Base-by-base conservation (phyloP, 2,113 vertebrate genomes). In the Hippocampus mohnikei region DNA sequence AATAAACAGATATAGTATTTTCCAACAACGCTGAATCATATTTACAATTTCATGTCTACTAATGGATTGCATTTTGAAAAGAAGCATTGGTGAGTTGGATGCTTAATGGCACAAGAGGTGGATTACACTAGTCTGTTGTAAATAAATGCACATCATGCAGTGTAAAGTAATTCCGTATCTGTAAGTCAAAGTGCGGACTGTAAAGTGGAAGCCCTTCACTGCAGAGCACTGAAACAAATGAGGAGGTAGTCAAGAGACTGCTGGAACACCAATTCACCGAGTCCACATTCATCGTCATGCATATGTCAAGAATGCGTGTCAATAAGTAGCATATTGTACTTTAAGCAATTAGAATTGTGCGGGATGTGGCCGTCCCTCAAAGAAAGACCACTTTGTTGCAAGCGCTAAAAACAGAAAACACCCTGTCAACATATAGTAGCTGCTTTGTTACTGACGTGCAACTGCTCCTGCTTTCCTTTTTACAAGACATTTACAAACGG, bases 201-300 rank as follows among this genome's bases (percentile, higher is more conserved):
- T 79, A 91, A 91, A 93, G 91, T 93, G 89, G 89, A 90, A 91
- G 85, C 81, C 83, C 85, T 87, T 88, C 86, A 84, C 86, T 69
- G 74, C 70, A 79, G 85, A 79, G 71, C 76, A 73, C 77, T 87
- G 87, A 84, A 84, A 85, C 89, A 90, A 77, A 83, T 81, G 85
- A 82, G 75, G 75, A 74, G 74, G 77, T 74, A 85, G 82, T 85
- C 79, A 79, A 55, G 23, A 62, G 75, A 72, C 81, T 82, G 82
- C 87, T 76, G 80, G 66, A 84, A 81, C 71, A 69, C 53, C 50
- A 70, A 72, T 70, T 58, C 76, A 81, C 74, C n/a, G 76, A 83
- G 75, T 73, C 74, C 82, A 82, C 79, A 81, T 67, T 84, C 77
- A 73, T 27, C 67, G 48, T 53, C 52, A 53, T 5, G 46, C 46